Percentiles rank a stretch among this genome's conserved stretches.
These are phyloP conservation scores for Hybos culiciformis DNA, from an alignment of 2,888 invertebrate genomes.

Conservation along the genomic window DNA sequence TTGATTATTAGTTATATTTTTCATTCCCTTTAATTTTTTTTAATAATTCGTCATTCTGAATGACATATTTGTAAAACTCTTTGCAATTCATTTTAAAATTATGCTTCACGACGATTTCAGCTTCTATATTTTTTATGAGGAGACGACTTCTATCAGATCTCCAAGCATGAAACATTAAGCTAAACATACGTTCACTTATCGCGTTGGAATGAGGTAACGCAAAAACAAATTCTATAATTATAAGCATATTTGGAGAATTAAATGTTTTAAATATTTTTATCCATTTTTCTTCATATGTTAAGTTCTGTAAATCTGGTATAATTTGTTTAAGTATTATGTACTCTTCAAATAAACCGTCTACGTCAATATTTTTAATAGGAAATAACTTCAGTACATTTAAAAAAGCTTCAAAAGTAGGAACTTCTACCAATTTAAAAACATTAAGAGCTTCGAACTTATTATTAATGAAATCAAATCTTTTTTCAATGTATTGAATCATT, in stretches of 20 bases:
- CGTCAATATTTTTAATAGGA: background rate
- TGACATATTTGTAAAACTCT: background rate
- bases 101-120: background rate
- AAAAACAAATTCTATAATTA: background rate
- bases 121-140: background rate
- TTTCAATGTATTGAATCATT: background rate
- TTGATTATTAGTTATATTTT: background rate
- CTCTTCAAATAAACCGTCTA: constrained; percentile 1
- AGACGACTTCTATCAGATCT: background rate
- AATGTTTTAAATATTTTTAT: background rate
- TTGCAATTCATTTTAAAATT: background rate
- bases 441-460: background rate
- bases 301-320: background rate
- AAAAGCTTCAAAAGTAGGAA: background rate
- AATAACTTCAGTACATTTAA: background rate
- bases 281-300: background rate
- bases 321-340: background rate
- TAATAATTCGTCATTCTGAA: background rate
- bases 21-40: background rate
- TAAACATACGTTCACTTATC: background rate
- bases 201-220: background rate
- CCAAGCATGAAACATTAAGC: background rate
- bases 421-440: constrained; percentile 1
- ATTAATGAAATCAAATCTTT: constrained; percentile 1
- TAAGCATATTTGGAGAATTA: background rate